Base-by-base conservation (phyloP, 2,888 invertebrate species). In the Athripsodes cinereus region DNA sequence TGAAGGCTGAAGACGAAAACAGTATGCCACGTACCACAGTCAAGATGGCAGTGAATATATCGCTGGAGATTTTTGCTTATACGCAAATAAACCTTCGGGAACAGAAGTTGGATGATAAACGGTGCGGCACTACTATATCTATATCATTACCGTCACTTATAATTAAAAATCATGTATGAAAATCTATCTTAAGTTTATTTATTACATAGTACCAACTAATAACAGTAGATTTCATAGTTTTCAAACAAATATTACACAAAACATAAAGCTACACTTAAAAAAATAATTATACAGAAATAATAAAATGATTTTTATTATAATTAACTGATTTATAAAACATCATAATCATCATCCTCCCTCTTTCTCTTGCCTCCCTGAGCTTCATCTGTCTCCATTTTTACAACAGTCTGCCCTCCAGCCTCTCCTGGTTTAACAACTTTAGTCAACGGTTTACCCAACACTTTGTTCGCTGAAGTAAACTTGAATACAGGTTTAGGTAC, bases 401-500 rank as follows among this genome's bases (percentile, higher is more conserved):
- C 73, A 8, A 79, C 74, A 0, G 58, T 72, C 58, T 62, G 63
- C 57, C 53, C 6, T 71, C 72, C 1, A 21, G 64, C 55, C 22
- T 76, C 74, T 0, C 74, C 72, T 0, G 74, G 71, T 1, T 75
- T 74, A 49, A 76, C 76, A 2, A 76, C 67, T 8, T 77, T 78
- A 11, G 77, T 76, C 10, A 76, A 75, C 1, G 78, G 77, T 57
- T 79, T 79, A 0, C 74, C 74, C 10, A 76, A 74, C 54, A 76
- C 74, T 78, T 83, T 71, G 70, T 73, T 72, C 65, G 76, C 73
- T 10, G 83, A 81, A 48, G 81, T 81, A 59, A 87, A 85, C 71
- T 91, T 92, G 51, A 89, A 83, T 2, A 89, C 83, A 22, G 90
- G 88, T 68, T 90, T 90, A 0, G 90, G 88, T 64, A 88, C 83